Percentiles rank a stretch among this genome's conserved stretches.
Conservation (phyloP, 2,888 invertebrate genomes). For the Galerucella nymphaeae region DNA sequence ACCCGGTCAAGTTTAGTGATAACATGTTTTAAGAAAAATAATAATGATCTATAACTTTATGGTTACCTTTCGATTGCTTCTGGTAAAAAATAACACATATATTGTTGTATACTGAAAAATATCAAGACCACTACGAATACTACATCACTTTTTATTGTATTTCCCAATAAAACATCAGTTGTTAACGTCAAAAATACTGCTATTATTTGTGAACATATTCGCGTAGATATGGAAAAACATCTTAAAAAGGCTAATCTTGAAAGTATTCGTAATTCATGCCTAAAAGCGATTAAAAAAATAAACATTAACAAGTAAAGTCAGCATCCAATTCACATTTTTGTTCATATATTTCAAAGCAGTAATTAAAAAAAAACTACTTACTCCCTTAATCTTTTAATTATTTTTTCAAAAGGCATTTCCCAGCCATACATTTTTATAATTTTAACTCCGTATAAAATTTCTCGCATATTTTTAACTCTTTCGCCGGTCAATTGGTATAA, state of each 20-base stretch:
- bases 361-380: slow-evolving; percentile 57
- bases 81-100: slow-evolving; percentile 54
- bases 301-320: no score
- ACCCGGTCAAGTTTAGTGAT: neutral
- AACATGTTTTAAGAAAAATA: neutral
- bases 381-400: slow-evolving; percentile 72
- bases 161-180: slow-evolving; percentile 77
- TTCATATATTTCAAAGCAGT: no score
- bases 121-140: slow-evolving; percentile 83
- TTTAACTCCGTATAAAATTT: slow-evolving; percentile 78
- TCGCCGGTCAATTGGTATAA: slow-evolving; percentile 70
- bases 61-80: slow-evolving; percentile 46
- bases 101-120: slow-evolving; percentile 74
- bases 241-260: slow-evolving; percentile 74
- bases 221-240: slow-evolving; percentile 72
- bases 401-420: slow-evolving; percentile 76
- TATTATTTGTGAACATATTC: slow-evolving; percentile 86
- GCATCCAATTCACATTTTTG: no score
- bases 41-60: neutral
- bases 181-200: slow-evolving; percentile 85
- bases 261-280: slow-evolving; percentile 74
- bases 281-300: slow-evolving; percentile 36
- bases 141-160: slow-evolving; percentile 69
- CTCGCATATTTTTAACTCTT: slow-evolving; percentile 77
- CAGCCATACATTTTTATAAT: slow-evolving; percentile 85